Conservation (phyloP, 2,888 invertebrate species). For the Seira musarum region DNA sequence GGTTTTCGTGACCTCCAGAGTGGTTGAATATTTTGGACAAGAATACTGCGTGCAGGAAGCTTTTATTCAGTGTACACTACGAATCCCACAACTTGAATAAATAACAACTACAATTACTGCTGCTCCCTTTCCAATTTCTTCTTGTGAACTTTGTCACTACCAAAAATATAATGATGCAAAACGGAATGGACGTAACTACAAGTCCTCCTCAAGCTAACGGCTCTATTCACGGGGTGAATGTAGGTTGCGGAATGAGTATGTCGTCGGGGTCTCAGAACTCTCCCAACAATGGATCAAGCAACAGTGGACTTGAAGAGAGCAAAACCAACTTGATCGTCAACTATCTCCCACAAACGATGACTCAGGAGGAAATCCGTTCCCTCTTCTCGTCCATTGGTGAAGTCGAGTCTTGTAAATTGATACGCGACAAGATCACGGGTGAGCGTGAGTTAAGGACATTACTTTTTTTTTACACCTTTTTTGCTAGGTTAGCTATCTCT, state of each 20-base stretch:
- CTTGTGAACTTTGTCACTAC: constrained; percentile 33
- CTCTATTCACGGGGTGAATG: constrained; percentile 72
- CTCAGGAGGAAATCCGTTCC: constrained; percentile 98
- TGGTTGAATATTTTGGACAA: constrained; percentile 51
- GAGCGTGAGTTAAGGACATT: constrained; percentile 38
- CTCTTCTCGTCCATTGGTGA: constrained; percentile 99
- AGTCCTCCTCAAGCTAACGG: constrained; percentile 89
- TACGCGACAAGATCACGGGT: constrained; percentile 98
- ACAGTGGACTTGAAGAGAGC: constrained; percentile 84
- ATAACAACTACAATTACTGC: constrained; percentile 26
- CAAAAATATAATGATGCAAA: constrained; percentile 81
- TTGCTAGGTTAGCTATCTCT: no score
- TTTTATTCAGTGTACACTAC: constrained; percentile 39
- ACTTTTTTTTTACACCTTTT: neutral
- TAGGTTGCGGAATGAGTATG: constrained; percentile 71
- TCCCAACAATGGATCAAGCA: constrained; percentile 74
- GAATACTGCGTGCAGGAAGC: constrained; percentile 53
- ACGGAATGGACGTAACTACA: constrained; percentile 79
- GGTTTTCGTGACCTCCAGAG: constrained; percentile 49
- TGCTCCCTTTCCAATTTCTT: constrained; percentile 40
- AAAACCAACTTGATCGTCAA: constrained; percentile 99
- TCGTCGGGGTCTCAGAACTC: constrained; percentile 72
- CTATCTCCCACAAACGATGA: constrained; percentile 99
- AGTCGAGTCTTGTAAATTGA: constrained; percentile 99
- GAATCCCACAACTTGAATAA: constrained; percentile 39